Conservation (phyloP, 1,140 invertebrate genomes). For the Linepithema humile region DNA sequence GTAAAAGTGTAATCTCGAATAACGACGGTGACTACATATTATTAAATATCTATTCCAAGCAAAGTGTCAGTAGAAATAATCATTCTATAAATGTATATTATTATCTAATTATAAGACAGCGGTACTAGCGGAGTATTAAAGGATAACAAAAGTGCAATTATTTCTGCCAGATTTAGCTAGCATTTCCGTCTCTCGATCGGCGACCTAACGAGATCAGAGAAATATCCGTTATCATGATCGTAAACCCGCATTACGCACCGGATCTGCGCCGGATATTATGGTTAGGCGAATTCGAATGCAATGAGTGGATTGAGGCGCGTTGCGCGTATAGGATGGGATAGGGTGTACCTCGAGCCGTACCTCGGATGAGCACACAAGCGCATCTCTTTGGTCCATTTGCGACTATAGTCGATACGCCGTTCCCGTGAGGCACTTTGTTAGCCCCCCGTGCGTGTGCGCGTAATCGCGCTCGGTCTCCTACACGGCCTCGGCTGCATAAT, state of each 20-base stretch:
- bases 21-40: no score
- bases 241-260: not conserved
- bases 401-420: constrained; percentile 11
- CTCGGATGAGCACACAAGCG: not conserved
- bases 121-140: no score
- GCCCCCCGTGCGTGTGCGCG: constrained; percentile 17
- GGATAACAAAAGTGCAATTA: not conserved
- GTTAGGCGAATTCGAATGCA: not conserved
- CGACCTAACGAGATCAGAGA: not conserved
- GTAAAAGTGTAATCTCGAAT: not conserved
- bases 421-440: constrained; percentile 66
- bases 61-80: no score
- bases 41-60: no score
- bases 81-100: no score
- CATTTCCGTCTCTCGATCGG: not conserved
- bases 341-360: constrained; percentile 24
- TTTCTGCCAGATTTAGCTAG: not conserved
- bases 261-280: not conserved
- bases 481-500: constrained; percentile 33
- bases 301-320: constrained; percentile 47
- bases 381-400: constrained; percentile 65
- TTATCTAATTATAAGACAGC: no score
- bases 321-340: constrained; percentile 16
- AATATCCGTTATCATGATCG: not conserved
- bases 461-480: not conserved